Conservation (phyloP, 1,140 invertebrate genomes). For the Geopemphigus sp. region DNA sequence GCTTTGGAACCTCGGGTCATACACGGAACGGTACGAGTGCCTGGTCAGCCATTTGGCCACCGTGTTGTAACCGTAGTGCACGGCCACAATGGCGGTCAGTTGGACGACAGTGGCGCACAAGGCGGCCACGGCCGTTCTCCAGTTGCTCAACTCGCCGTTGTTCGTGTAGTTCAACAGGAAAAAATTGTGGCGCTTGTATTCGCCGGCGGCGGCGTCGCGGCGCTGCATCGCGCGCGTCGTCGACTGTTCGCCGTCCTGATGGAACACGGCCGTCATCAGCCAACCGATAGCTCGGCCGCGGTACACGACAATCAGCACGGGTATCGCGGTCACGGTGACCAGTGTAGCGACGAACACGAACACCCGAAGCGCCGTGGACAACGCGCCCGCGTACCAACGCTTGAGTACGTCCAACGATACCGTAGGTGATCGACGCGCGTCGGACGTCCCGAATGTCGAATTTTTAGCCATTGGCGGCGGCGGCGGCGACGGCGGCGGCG, state of each 20-base stretch:
- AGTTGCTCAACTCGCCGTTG: conserved; percentile 27
- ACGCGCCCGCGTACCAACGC: neutral
- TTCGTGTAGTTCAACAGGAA: conserved; percentile 37
- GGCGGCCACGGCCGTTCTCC: conserved; percentile 18
- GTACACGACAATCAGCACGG: conserved; percentile 41
- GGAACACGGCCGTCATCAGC: conserved; percentile 21
- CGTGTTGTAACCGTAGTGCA: conserved; percentile 12
- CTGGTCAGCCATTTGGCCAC: conserved; percentile 30
- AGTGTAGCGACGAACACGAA: conserved; percentile 3
- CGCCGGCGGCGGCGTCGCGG: neutral
- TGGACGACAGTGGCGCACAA: conserved; percentile 16
- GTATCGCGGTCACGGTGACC: conserved; percentile 5
- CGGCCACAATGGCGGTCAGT: conserved; percentile 21
- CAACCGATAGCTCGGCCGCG: conserved; percentile 36
- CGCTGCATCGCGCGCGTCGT: neutral
- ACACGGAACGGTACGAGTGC: neutral
- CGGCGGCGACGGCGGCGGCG: neutral
- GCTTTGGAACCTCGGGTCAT: conserved; percentile 73
- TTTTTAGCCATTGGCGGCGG: too few species aligned
- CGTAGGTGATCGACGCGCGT: neutral
- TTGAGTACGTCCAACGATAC: neutral
- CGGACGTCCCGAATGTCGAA: neutral
- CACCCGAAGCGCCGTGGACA: neutral
- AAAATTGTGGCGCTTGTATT: neutral
- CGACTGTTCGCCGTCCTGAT: neutral